These are phyloP conservation scores for Drosophila anomelani DNA, from an alignment of 2,888 invertebrate species.

Conservation along the genomic window DNA sequence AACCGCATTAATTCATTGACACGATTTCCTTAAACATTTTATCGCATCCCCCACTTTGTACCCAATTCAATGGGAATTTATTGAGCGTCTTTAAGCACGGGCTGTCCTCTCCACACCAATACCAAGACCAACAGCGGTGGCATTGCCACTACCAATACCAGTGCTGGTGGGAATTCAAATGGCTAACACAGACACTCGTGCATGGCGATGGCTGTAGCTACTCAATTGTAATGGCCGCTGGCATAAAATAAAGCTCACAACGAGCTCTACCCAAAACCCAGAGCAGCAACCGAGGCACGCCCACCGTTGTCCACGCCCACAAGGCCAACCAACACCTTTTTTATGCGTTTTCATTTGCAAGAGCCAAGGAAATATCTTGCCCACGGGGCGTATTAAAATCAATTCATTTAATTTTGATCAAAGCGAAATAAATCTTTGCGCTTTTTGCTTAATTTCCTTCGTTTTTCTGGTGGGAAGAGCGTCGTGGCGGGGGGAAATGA, in stretches of 20 bases:
- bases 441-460: slow-evolving; percentile 78
- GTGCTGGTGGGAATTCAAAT: slow-evolving; percentile 34
- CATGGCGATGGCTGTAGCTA: slow-evolving; percentile 33
- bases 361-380: slow-evolving; percentile 77
- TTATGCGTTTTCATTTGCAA: slow-evolving; percentile 78
- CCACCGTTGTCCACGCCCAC: slow-evolving; percentile 44
- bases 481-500: slow-evolving; percentile 35
- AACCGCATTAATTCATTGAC: slow-evolving; percentile 36
- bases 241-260: slow-evolving; percentile 47
- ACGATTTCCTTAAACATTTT: slow-evolving; percentile 42
- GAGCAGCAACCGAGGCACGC: slow-evolving; percentile 9
- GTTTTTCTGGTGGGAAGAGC: slow-evolving; percentile 33
- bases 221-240: slow-evolving; percentile 61
- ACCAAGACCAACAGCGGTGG: slow-evolving; percentile 1
- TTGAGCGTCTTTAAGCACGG: slow-evolving; percentile 53
- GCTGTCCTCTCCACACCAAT: slow-evolving; percentile 14
- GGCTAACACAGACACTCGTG: slow-evolving; percentile 26
- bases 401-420: slow-evolving; percentile 80
- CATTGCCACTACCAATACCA: slow-evolving; percentile 2
- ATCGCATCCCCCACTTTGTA: slow-evolving; percentile 48
- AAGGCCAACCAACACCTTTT: slow-evolving; percentile 60
- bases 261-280: slow-evolving; percentile 28
- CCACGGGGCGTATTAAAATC: slow-evolving; percentile 80
- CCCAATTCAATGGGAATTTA: slow-evolving; percentile 63
- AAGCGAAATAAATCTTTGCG: slow-evolving; percentile 80